Evolutionary conservation across 2,797 vertebrate species (phyloP), one percentile per base, ranked within the genome.

Genomic region (Hirundo rustica): DNA sequence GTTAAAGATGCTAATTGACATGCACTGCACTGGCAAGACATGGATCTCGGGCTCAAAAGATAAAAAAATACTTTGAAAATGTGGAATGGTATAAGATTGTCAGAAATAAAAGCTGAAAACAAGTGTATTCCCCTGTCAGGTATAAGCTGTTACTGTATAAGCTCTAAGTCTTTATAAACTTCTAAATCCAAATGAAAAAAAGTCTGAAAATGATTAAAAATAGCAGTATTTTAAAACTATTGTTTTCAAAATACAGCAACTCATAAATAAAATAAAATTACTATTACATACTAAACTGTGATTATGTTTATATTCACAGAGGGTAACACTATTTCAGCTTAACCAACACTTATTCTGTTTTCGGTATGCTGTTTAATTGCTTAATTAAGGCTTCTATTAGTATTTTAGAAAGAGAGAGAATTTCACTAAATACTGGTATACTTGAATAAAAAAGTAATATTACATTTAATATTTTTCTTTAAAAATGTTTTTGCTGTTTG

Each of bases 1-100:
- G 47, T 51, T 82, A 81, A 94, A 96, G 95, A 85, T 47, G 14
- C 42, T 85, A 94, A 95, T 64, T 94, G 76, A 96, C 96, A 71
- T 68, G 74, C 40, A 25, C 32, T 71, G 74, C 34, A 29, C 34
- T 74, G 93, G 14, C 10, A 91, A 89, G 50, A 93, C 93, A 32
- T 54, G 7, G 96, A 75, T 68, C 44, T 82, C n/a, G 27, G 50
- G 27, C 17, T 45, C 88, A 25, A 66, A 77, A 73, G 48, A 30
- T 25, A 42, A 6, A 70, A 70, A 71, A 92, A 34, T 85, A 23
- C 47, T 89, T 57, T 74, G 45, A 87, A 92, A 82, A 89, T 30
- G 27, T 44, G 21, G 73, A 93, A 42, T 30, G 18, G 5, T 68
- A 1, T 44, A 92, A 83, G 22, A 54, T 10, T 32, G 9, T 62